These are phyloP conservation scores for Asobara japonica DNA, from an alignment of 1,140 invertebrate species.

Conservation along the genomic window DNA sequence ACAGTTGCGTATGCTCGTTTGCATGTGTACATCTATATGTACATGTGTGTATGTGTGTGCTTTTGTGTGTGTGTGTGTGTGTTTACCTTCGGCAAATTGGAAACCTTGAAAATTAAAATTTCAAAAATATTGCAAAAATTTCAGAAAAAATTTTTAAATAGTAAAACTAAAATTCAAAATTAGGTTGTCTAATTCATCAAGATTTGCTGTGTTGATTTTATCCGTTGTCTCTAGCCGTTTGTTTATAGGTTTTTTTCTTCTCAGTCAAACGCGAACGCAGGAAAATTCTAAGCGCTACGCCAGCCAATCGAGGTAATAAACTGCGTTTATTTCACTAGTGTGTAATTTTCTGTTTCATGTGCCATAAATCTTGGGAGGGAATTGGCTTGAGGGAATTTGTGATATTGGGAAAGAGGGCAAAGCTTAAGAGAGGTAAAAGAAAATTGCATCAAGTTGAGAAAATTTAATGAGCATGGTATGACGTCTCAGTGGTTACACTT, in stretches of 20 bases:
- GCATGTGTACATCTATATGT: no score
- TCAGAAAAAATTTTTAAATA: no score
- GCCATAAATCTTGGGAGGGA: neutral
- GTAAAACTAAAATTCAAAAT: no score
- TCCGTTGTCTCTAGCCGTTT: neutral
- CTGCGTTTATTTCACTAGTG: neutral
- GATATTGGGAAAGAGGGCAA: no score
- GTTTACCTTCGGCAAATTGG: neutral
- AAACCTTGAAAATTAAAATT: no score
- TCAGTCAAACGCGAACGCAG: neutral
- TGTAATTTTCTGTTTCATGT: neutral
- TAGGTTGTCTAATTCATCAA: conserved; percentile 22
- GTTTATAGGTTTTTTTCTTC: neutral
- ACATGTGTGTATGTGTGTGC: no score
- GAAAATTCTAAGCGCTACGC: neutral
- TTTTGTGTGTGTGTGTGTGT: neutral
- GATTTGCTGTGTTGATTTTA: conserved; percentile 8
- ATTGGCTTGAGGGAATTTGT: neutral
- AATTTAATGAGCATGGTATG: no score
- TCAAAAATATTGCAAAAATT: no score
- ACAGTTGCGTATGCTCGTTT: no score
- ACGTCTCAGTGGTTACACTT: no score
- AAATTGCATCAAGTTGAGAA: no score
- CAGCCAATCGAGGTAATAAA: neutral
- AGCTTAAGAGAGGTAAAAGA: no score